Base-by-base conservation (phyloP, 2,113 vertebrate genomes). In the Ictalurus furcatus region DNA sequence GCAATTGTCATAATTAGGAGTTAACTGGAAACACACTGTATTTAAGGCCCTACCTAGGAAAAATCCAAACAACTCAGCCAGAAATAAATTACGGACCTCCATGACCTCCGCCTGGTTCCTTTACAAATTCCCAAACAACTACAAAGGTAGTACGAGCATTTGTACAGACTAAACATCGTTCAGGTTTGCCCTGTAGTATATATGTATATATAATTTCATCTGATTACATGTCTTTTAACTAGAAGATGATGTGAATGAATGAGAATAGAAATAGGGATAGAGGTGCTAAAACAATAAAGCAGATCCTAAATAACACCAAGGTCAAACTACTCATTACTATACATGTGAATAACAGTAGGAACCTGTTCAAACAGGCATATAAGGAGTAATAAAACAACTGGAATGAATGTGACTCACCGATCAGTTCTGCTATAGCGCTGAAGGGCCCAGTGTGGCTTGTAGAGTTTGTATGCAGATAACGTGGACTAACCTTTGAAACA, bases 371-470 rank as follows among this genome's bases (percentile, higher is more conserved):
- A 40, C 34, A 21, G 71, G 71, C 34, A 40, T 74, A 74, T 71
- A 34, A 40, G 71, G 19, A 40, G 71, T 74, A 40, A 74, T 40
- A 74, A 74, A 74, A 40, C 34, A 71, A 88, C 1, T 21, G 23
- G 7, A 87, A 30, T 52, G 13, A 44, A 69, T n/a, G 25, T 73
- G 91, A 98, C 97, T 93, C 96, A 99, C 98, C 98, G 92, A 99
- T 98, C 87, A 99, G 97, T 89, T 99, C 98, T 86, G 98, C 98
- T 67, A 99, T 96, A 71, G 98, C 98, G 85, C 98, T 97, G 95
- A 99, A 99, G 59, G 98, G 97, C 97, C 97, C 97, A 30, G 97
- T 99, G 93, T 99, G 98, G 93, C 98, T 99, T 91, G 98, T 99
- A 71, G 98, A 99, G 94, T 99, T 99, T 92, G 97, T 95, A 87